Evolutionary conservation across 2,888 invertebrate genomes (phyloP), one percentile per base, ranked within the genome.

Genomic region (Heliconius hortense): DNA sequence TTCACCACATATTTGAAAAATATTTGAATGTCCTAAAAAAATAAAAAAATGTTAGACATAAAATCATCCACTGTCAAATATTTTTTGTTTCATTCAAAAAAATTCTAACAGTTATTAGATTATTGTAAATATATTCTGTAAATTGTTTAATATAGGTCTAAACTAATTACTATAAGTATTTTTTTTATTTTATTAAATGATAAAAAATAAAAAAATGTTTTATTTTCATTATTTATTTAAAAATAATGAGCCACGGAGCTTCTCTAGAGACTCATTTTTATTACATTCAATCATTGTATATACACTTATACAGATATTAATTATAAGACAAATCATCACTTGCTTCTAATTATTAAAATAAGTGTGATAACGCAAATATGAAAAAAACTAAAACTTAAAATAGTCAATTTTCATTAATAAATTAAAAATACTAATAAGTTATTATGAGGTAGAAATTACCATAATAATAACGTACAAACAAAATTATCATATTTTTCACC

Each of bases 111-210:
- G n/a, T 69, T 56, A 53, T 56, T 53, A 69, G 69, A 3, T 56
- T 78, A 73, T 78, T 82, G 82, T 83, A 83, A 80, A 83, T 82
- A 83, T 78, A 43, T 77, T 76, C 69, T 82, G 82, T 82, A 83
- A 80, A 82, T 82, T 76, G 76, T 82, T 79, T 80, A 80, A 82
- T 81, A 81, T 80, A 79, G 77, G 73, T 48, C 73, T 71, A 78
- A 72, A 66, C 39, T 43, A 66, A 24, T 39, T 24, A 39, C 15
- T n/a, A 18, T 78, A 77, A 73, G 72, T 72, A 74, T 18, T 75
- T 72, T 74, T 72, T 74, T 59, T 73, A 71, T 74, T 74, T 43
- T 43, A 75, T 60, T 75, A 74, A 74, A 66, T 67, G 26, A 72
- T 62, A 73, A 31, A 73, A 77, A 74, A 76, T 59, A 26, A 77